These are phyloP conservation scores for Parotia lawesii DNA, from an alignment of 2,113 vertebrate species.

Conservation along the genomic window DNA sequence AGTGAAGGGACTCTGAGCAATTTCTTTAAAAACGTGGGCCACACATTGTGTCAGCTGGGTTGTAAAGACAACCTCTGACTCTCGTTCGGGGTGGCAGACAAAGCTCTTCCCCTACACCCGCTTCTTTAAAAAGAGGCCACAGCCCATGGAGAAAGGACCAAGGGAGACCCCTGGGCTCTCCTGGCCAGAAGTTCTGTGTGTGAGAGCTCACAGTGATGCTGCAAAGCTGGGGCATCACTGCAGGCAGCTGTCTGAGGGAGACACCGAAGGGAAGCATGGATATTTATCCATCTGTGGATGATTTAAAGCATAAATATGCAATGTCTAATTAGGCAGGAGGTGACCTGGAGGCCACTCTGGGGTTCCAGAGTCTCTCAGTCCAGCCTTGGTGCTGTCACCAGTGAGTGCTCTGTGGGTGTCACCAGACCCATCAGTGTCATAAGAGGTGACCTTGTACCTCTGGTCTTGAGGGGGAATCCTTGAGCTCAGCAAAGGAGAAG, in stretches of 20 bases:
- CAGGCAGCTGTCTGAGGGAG: rapidly evolving
- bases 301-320: neutral
- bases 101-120: neutral
- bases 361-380: neutral
- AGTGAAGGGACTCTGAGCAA: neutral
- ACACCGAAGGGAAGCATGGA: rapidly evolving
- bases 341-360: neutral
- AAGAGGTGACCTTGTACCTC: neutral
- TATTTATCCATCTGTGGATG: neutral
- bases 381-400: neutral
- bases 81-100: rapidly evolving
- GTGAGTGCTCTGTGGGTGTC: neutral
- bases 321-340: neutral
- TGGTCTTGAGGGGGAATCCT: neutral
- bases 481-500: neutral
- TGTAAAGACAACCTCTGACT: too few relatives aligned
- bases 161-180: neutral
- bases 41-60: too few relatives aligned
- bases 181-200: neutral
- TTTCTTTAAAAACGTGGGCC: neutral
- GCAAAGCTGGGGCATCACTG: neutral
- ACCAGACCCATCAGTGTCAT: neutral
- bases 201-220: rapidly evolving
- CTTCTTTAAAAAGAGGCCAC: neutral
- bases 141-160: neutral